Percentiles rank a stretch among this genome's conserved stretches.
Conservation (phyloP, 2,888 invertebrate species). For the Nemoura dubitans region DNA sequence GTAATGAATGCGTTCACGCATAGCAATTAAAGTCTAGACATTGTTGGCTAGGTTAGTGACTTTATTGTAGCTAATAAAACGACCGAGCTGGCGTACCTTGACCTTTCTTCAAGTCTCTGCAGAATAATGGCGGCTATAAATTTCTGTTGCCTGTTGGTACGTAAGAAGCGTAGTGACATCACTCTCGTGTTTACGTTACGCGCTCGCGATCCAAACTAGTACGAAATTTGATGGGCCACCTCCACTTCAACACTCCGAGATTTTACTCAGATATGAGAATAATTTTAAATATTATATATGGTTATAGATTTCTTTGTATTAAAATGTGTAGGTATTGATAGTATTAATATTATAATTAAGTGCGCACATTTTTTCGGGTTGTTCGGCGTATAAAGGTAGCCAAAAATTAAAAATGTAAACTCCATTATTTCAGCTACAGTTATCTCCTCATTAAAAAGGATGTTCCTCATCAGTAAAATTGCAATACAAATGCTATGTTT, state of each 20-base stretch:
- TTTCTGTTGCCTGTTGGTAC: not conserved
- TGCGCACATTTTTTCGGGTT: no score
- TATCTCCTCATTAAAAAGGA: not conserved
- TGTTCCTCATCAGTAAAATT: not conserved
- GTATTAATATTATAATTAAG: no score
- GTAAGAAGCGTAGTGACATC: no score
- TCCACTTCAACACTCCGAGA: no score
- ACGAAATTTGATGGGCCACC: no score
- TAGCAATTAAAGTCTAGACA: constrained; percentile 25
- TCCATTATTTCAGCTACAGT: not conserved
- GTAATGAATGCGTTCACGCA: constrained; percentile 17
- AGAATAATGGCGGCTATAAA: not conserved
- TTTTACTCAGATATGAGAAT: no score
- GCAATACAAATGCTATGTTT: not conserved
- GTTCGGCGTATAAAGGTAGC: no score
- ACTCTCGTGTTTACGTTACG: no score
- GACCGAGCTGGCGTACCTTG: not conserved
- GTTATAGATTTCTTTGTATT: no score
- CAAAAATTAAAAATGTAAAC: not conserved
- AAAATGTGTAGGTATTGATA: no score
- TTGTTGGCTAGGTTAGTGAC: constrained; percentile 36
- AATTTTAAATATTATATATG: no score
- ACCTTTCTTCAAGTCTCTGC: not conserved
- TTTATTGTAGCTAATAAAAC: constrained; percentile 7
- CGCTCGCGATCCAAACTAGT: no score